Base-by-base conservation (phyloP, 2,797 vertebrate genomes). In the Phoeniculus purpureus region DNA sequence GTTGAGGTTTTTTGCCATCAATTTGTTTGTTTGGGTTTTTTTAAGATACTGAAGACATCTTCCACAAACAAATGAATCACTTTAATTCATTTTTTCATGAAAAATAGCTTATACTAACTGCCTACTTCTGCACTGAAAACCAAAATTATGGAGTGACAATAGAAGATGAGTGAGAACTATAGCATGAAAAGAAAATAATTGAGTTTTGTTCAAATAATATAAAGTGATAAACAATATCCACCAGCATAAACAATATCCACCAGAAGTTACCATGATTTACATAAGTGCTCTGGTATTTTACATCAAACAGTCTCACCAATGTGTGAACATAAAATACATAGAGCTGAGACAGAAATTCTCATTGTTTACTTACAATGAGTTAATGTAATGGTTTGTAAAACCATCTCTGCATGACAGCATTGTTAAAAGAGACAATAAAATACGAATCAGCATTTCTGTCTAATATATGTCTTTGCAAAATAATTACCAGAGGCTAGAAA, bases 11-110 rank as follows among this genome's bases (percentile, higher is more conserved):
- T 79, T 64, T 18, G 19, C 7, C 51, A 25, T 17, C 7, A 9
- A 43, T 0, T 37, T 75, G 5, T 37, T 8, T 43, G 6, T 18
- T 43, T 32, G 4, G 1, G 0, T 4, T 7, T 23, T 52, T 76
- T 73, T 34, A 76, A 27, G 22, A 31, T 27, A 43, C 1, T 3
- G 71, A 72, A 48, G 12, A 14, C 9, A 7, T 4, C 29, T 27
- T 82, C 7, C 14, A 32, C 19, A 47, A 32, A 56, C 5, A 79
- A 43, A 27, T 16, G 54, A 50, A 3, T 52, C 1, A 43, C 1
- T 56, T 52, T 51, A 52, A 2, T 47, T 70, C 60, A 67, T 51
- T 12, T 43, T 7, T 67, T 73, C 37, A n/a, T 29, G 12, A 5
- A 7, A 61, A 61, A 82, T 82, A 73, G 6, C 0, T 37, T 60